Base-by-base conservation (phyloP, 2,888 invertebrate species). In the Pristionchus maxplancki region DNA sequence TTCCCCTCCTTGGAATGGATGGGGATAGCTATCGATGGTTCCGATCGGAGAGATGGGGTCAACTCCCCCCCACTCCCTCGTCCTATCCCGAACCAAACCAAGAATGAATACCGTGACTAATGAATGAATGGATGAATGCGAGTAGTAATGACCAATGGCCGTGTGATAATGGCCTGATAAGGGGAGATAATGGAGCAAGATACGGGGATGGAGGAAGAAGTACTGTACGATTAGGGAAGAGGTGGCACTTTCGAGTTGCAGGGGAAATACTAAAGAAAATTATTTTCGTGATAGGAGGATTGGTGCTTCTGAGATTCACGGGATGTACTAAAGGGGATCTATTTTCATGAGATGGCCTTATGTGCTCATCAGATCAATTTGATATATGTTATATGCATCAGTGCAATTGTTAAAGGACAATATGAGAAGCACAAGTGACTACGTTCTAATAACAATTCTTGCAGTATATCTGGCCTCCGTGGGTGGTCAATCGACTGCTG, bases 21-120 rank as follows among this genome's bases (percentile, higher is more conserved):
- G 9, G 58, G 44, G 53, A 83, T 83, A 83, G 82, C 82, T 83
- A 83, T 83, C 82, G 82, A 83, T 83, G 82, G 58, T 78, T 78
- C 78, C 40, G 78, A 78, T 78, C 78, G 31, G 44, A 48, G 78
- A 78, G 78, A 78, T 78, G 82, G 58, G 81, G 50, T 53, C 53
- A 53, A 81, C 53, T 53, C 82, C 8, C 81, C 2, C 81, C 28
- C 48, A 13, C 48, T 28, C 28, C 20, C 48, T 81, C 48, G 2
- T 8, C n/a, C 81, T 1, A 24, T 81, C 81, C 31, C 81, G n/a
- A n/a, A 44, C n/a, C 20, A 40, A 44, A 78, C 44, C 20, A 34
- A 78, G 82, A 83, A 83, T 53, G 44, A 53, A 53, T 53, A 53
- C 34, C 53, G 24, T 83, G 82, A 83, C 53, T 83, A 53, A 83